A percentile compares a stretch with the other conserved stretches of the same genome.
These are phyloP conservation scores for Arion vulgaris DNA, from an alignment of 1,140 invertebrate species.

Conservation along the genomic window DNA sequence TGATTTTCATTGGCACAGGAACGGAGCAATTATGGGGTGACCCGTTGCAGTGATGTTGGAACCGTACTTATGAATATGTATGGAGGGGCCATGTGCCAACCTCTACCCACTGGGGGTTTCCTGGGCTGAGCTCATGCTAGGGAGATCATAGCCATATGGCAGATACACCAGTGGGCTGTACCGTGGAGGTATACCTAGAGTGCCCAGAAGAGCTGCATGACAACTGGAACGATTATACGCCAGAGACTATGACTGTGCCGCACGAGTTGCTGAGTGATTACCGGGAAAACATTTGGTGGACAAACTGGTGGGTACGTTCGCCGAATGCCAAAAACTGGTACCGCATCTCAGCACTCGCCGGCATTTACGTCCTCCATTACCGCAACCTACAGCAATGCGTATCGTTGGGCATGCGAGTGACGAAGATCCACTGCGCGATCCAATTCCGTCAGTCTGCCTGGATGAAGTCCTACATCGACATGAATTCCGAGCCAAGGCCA, in stretches of 20 bases:
- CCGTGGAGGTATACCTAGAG: not conserved
- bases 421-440: constrained; percentile 41
- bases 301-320: not conserved
- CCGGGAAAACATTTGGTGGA: not conserved
- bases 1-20: no score
- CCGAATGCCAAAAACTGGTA: constrained; percentile 43
- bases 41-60: no score
- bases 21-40: no score
- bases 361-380: constrained; percentile 50
- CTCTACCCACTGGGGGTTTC: not conserved
- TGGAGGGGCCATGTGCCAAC: not conserved
- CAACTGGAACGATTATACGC: not conserved
- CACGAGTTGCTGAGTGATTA: not conserved
- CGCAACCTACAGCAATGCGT: constrained; percentile 43
- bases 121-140: not conserved
- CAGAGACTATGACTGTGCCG: not conserved
- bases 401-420: constrained; percentile 30
- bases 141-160: not conserved
- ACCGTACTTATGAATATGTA: no score
- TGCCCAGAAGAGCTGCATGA: not conserved
- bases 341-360: constrained; percentile 44
- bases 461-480: constrained; percentile 8
- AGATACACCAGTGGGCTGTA: not conserved
- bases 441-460: constrained; percentile 41
- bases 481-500: constrained; percentile 47